Percentiles rank a stretch among this genome's conserved stretches.
phyloP scores from a whole-genome alignment of 2,888 invertebrate species.

The Sarcophaga caerulescens region DNA sequence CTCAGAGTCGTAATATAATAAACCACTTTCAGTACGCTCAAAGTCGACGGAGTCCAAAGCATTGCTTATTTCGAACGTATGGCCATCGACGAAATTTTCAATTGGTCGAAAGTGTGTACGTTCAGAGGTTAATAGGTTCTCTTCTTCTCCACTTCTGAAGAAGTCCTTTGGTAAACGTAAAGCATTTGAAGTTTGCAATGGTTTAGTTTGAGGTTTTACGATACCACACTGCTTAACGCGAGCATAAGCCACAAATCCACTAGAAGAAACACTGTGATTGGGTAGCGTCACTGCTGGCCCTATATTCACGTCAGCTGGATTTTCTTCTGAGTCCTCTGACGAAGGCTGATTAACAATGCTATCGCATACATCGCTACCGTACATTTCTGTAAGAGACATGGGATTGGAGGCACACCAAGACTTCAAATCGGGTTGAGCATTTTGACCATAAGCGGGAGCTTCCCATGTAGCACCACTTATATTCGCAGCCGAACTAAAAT shows the following conservation, averaged over 20 bases:
- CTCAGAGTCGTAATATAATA: constrained; percentile 83
- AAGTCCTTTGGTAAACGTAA: constrained; percentile 41
- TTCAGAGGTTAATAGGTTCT: constrained; percentile 89
- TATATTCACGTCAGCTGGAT: constrained; percentile 7
- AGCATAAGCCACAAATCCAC: constrained; percentile 75
- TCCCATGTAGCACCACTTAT: constrained; percentile 71
- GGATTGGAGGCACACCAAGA: constrained; percentile 73
- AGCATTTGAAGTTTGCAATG: constrained; percentile 31
- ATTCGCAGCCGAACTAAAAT: constrained; percentile 63
- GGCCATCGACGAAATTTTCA: constrained; percentile 86
- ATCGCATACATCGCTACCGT: constrained; percentile 67
- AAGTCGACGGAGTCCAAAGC: constrained; percentile 85
- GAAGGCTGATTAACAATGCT: constrained; percentile 52
- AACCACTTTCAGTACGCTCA: constrained; percentile 86
- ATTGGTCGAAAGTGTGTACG: constrained; percentile 93
- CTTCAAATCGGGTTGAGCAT: constrained; percentile 70
- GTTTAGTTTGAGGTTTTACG: constrained; percentile 54
- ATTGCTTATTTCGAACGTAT: constrained; percentile 86
- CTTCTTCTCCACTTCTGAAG: constrained; percentile 76
- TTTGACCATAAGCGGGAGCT: constrained; percentile 69
- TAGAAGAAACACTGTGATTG: constrained; percentile 74
- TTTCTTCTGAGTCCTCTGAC: background rate
- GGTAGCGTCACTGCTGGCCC: constrained; percentile 71
- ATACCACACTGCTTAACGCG: constrained; percentile 71
- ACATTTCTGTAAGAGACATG: constrained; percentile 72